phyloP scores from a whole-genome alignment of 2,888 invertebrate species.

The Darwinula stevensoni region DNA sequence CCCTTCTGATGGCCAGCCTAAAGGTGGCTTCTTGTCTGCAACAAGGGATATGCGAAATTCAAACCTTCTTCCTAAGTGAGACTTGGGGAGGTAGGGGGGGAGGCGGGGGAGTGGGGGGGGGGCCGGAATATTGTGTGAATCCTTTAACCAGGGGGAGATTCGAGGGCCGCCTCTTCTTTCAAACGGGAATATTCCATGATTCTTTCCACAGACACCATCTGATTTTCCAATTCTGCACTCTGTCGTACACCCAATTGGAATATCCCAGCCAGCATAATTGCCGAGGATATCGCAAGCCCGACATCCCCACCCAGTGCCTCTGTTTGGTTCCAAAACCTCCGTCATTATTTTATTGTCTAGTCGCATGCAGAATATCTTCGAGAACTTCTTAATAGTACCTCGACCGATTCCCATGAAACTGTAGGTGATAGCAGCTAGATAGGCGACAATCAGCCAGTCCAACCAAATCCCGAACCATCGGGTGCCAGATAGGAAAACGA shows the following conservation, averaged over 20 bases:
- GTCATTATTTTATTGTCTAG: too few species aligned
- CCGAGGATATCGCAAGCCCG: constrained; percentile 38
- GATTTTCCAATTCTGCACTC: constrained; percentile 33
- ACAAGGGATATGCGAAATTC: too few species aligned
- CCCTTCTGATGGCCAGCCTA: constrained; percentile 17
- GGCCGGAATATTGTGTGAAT: too few species aligned
- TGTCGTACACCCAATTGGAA: constrained; percentile 75
- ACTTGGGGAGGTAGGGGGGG: too few species aligned
- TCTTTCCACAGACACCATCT: constrained; percentile 33
- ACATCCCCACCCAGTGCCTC: constrained; percentile 27
- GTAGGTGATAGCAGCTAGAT: constrained; percentile 54
- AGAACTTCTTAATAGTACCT: too few species aligned
- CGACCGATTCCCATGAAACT: constrained; percentile 61
- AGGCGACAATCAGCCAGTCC: constrained; percentile 58
- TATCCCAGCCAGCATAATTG: constrained; percentile 42
- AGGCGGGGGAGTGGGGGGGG: too few species aligned
- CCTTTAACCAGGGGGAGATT: too few species aligned
- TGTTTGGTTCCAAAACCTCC: too few species aligned
- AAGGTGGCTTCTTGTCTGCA: constrained; percentile 14
- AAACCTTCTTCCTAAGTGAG: too few species aligned
- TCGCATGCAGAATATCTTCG: too few species aligned
- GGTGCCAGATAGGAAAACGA: too few species aligned
- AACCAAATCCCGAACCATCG: constrained; percentile 81
- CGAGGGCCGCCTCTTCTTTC: constrained; percentile 33
- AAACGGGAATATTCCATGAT: constrained; percentile 44